phyloP scores from a whole-genome alignment of 2,797 vertebrate species.

The Tiaroga cobitis region DNA sequence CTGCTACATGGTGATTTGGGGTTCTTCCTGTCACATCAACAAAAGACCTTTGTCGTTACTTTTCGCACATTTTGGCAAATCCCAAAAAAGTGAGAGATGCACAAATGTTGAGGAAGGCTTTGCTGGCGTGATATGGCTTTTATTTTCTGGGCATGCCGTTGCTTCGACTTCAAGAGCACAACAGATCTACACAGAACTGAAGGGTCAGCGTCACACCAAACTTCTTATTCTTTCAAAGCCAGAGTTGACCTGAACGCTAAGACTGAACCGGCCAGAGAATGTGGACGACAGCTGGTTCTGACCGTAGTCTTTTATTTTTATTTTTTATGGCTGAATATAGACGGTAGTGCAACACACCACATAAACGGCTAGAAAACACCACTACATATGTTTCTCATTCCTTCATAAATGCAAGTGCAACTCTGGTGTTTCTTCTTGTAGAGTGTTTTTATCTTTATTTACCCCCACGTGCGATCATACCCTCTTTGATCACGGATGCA shows the following conservation, averaged over 20 bases:
- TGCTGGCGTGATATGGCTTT: slow-evolving; percentile 73
- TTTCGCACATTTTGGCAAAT: slow-evolving; percentile 72
- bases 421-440: slow-evolving; percentile 17
- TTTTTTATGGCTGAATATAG: slow-evolving; percentile 51
- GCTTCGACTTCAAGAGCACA: slow-evolving; percentile 77
- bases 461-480: slow-evolving; percentile 2
- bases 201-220: slow-evolving; percentile 31
- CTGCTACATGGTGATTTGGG: slow-evolving; percentile 75
- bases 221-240: slow-evolving; percentile 26
- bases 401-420: slow-evolving; percentile 42
- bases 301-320: neutral
- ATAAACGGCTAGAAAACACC: slow-evolving; percentile 54
- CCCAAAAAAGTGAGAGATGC: slow-evolving; percentile 76
- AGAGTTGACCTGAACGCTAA: slow-evolving; percentile 36
- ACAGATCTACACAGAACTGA: slow-evolving; percentile 34
- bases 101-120: slow-evolving; percentile 76
- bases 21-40: slow-evolving; percentile 77
- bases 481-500: slow-evolving; percentile 13
- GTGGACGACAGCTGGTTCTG: slow-evolving; percentile 22
- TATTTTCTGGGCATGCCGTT: slow-evolving; percentile 60
- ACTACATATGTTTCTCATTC: slow-evolving; percentile 48
- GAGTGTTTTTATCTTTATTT: slow-evolving; percentile 9
- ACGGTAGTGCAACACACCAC: slow-evolving; percentile 67
- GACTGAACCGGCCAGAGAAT: slow-evolving; percentile 27
- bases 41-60: slow-evolving; percentile 74